Percentiles rank a stretch among this genome's conserved stretches.
phyloP scores from a whole-genome alignment of 2,113 vertebrate species.

The Ameiurus melas region DNA sequence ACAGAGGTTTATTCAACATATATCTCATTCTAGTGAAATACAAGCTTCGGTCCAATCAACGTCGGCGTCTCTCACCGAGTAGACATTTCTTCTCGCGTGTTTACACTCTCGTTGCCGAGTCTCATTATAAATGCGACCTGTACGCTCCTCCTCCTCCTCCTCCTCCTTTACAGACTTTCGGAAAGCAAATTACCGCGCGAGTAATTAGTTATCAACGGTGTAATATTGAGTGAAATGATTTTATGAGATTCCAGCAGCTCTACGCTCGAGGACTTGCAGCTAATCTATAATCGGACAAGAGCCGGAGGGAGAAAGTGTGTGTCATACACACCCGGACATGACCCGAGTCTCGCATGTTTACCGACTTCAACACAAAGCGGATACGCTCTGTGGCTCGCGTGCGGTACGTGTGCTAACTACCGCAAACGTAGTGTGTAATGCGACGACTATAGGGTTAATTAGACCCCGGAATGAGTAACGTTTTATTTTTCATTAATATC shows the following conservation, averaged over 20 bases:
- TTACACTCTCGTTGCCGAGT: background rate
- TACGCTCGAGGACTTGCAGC: slow-evolving; percentile 27
- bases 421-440: background rate
- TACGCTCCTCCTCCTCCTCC: slow-evolving; percentile 46
- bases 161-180: slow-evolving; percentile 64
- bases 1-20: background rate
- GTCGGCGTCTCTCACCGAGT: background rate
- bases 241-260: slow-evolving; percentile 53
- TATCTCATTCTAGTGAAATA: background rate
- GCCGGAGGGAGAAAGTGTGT: slow-evolving; percentile 11
- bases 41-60: background rate
- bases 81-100: background rate
- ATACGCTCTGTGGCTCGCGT: background rate
- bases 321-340: slow-evolving; percentile 39
- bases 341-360: slow-evolving; percentile 35
- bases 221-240: slow-evolving; percentile 70
- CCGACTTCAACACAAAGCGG: slow-evolving; percentile 31
- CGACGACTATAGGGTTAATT: background rate
- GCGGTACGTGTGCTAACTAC: background rate
- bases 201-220: slow-evolving; percentile 78
- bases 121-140: background rate
- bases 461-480: background rate
- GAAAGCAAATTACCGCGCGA: slow-evolving; percentile 66
- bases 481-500: slow-evolving; percentile 16
- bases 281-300: slow-evolving; percentile 47